These are phyloP conservation scores for Pygocentrus nattereri DNA, from an alignment of 2,797 vertebrate genomes.

Conservation along the genomic window DNA sequence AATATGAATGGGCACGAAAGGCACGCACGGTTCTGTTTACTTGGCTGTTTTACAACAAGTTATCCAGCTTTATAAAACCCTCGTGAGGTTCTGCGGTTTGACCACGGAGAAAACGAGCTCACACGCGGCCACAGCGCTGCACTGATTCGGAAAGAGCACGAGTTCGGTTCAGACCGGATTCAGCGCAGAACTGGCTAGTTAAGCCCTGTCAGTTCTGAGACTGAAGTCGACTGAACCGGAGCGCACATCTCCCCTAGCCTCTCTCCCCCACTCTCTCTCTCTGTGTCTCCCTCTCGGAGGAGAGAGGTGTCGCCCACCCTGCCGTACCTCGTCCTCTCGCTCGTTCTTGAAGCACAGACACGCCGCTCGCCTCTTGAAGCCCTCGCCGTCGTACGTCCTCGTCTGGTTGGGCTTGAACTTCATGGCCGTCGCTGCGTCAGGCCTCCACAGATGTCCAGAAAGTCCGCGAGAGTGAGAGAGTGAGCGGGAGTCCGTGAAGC, in stretches of 20 bases:
- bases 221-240: neutral
- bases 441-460: neutral
- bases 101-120: neutral
- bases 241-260: neutral
- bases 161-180: neutral
- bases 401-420: conserved; percentile 98
- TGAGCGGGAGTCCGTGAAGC: neutral
- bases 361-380: conserved; percentile 93
- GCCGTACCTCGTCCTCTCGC: conserved; percentile 91
- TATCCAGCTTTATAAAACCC: neutral
- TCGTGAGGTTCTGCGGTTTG: neutral
- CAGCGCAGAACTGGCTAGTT: neutral
- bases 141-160: conserved; percentile 8
- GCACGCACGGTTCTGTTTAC: neutral
- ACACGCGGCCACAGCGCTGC: neutral
- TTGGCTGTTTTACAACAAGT: neutral
- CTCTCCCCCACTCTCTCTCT: too few relatives aligned
- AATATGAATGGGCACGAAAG: neutral
- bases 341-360: conserved; percentile 94
- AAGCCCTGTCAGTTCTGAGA: too few relatives aligned
- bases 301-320: neutral
- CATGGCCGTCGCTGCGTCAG: conserved; percentile 76
- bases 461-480: neutral
- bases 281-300: too few relatives aligned
- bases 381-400: conserved; percentile 93